Base-by-base conservation (phyloP, 2,797 vertebrate genomes). In the Xiphorhynchus erythropygius region DNA sequence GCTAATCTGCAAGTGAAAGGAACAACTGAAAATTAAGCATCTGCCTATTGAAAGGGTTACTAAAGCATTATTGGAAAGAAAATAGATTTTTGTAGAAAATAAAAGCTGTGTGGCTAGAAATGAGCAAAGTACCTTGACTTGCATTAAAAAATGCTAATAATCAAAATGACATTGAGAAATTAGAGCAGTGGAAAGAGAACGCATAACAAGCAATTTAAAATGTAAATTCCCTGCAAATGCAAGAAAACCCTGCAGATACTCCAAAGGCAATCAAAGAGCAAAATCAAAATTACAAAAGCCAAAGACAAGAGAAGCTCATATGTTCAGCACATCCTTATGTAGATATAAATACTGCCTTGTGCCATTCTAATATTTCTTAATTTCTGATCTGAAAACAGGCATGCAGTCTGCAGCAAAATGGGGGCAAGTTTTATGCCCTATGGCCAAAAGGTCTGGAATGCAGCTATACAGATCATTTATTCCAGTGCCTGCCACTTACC, bases 161-260 rank as follows among this genome's bases (percentile, higher is more conserved):
- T 60, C 57, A 77, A 84, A 93, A 67, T 85, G 69, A 82, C 79
- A 82, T 90, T 94, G 73, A 76, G 77, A 94, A 96, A 88, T 73
- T 55, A 84, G 49, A 92, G 50, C 6, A 87, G 59, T 71, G 47
- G 53, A 92, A 87, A 89, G 75, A 90, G n/a, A 86, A 83, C 13
- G 89, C 63, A 84, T 44, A 59, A 56, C 37, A 52, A 64, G 67
- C 33, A 84, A 94, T 90, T 96, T 75, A 67, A 95, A 93, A 95
- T 90, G 87, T 50, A 92, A 94, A 94, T 95, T 89, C 47, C 23
- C 35, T 91, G 44, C 59, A 90, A 94, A 82, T 24, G 56, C 28
- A 93, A 91, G 65, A 93, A 94, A 94, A 44, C 55, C 90, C 69
- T 88, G 87, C 56, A 88, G 88, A 80, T 46, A 74, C 7, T 85